Evolutionary conservation across 2,113 vertebrate genomes (phyloP).

Genomic region (Dissostichus mawsoni): DNA sequence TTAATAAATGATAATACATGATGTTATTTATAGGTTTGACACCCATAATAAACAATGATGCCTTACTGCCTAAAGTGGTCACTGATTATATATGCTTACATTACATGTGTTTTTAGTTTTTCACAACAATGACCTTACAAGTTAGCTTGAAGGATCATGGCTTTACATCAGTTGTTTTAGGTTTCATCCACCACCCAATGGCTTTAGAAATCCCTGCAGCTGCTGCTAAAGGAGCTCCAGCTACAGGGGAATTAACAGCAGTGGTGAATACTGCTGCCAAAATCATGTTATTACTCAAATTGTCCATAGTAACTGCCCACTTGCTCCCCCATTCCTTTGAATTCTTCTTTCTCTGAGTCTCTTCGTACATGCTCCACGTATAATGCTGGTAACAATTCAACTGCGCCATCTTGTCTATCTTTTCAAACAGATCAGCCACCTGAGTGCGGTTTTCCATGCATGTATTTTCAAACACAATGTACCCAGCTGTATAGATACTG

Average conservation of each 20-base stretch:
- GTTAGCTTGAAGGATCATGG: neutral
- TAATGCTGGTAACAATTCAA: conserved; percentile 40
- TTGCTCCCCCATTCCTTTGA: neutral
- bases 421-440: conserved; percentile 56
- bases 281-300: neutral
- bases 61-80: neutral
- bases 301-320: neutral
- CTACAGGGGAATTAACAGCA: neutral
- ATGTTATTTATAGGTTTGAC: neutral
- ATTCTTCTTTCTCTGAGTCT: conserved; percentile 29
- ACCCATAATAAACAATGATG: neutral
- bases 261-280: neutral
- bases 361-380: conserved; percentile 34
- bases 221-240: neutral
- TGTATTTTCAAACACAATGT: conserved; percentile 60
- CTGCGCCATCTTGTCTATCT: conserved; percentile 46
- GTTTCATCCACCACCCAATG: conserved; percentile 8
- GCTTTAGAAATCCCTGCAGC: fast-evolving
- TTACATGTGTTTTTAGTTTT: too few relatives aligned
- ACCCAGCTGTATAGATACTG: conserved; percentile 7
- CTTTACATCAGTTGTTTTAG: conserved; percentile 11
- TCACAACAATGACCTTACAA: neutral
- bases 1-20: neutral
- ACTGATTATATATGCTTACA: neutral
- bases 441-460: conserved; percentile 36